These are phyloP conservation scores for Apamea anceps DNA, from an alignment of 2,888 invertebrate species.

Conservation along the genomic window DNA sequence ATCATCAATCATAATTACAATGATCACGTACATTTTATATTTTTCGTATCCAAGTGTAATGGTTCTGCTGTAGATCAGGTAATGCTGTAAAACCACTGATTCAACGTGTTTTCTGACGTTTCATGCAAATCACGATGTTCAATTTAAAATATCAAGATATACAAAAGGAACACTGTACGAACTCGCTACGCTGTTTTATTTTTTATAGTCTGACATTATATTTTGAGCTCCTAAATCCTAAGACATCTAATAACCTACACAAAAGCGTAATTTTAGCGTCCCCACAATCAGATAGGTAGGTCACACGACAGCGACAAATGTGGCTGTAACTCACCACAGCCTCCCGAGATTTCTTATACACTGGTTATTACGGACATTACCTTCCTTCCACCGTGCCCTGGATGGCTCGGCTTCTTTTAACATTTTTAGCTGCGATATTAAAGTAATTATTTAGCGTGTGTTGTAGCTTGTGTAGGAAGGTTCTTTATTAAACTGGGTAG, in stretches of 20 bases:
- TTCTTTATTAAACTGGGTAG: conserved; percentile 28
- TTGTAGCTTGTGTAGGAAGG: not conserved
- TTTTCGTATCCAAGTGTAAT: not conserved
- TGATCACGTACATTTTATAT: not conserved
- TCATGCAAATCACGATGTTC: too few relatives aligned
- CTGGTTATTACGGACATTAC: conserved; percentile 78
- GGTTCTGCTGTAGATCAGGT: not conserved
- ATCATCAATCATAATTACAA: not conserved
- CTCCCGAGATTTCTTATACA: conserved; percentile 85
- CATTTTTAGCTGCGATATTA: conserved; percentile 63
- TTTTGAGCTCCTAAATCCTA: not conserved
- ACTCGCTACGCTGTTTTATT: not conserved
- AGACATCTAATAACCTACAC: not conserved
- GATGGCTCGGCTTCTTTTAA: conserved; percentile 61
- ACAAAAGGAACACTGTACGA: too few relatives aligned
- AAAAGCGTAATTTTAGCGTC: conserved; percentile 58
- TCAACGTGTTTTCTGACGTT: too few relatives aligned
- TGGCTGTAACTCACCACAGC: conserved; percentile 82
- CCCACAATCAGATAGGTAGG: conserved; percentile 83
- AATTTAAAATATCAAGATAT: too few relatives aligned
- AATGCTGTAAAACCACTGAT: not conserved
- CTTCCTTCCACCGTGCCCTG: conserved; percentile 56
- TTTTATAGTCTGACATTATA: not conserved
- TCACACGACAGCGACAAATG: conserved; percentile 87
- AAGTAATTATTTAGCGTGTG: conserved; percentile 59